Base-by-base conservation (phyloP, 1,140 invertebrate genomes). In the Tetragnatha versicolor region DNA sequence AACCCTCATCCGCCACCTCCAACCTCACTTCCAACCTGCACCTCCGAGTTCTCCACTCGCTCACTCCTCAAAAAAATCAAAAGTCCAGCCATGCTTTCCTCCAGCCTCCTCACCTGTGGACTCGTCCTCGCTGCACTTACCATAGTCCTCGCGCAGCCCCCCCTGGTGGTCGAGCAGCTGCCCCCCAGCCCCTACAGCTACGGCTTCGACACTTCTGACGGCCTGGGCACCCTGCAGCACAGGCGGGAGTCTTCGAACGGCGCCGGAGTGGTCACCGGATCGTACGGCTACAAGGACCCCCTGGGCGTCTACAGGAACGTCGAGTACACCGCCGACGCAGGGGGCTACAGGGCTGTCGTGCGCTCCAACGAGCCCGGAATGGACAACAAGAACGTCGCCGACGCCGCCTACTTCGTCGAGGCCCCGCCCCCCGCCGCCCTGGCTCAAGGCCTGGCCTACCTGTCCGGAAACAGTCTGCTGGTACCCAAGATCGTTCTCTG, bases 391-490 rank as follows among this genome's bases (percentile, higher is more conserved):
- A 75, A 79, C 39, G 37, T 77, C 37, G 81, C 76, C 14, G 80
- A 78, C 39, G 80, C 75, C 88, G 90, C 80, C 88, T 92, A 81
- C 91, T 91, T 45, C 27, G 20, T 60, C 7, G 55, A 73, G 27
- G 25, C 49, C 2, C 51, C 55, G 20, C 69, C 69, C n/a, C 37
- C 39, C 29, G 39, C 37, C 29, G 63, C 22, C 47, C 25, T 66
- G 27, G 63, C 39, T n/a, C 39, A 66, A 29, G 33, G 60, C 17
- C 27, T 58, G 14, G 27, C 53, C 22, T 58, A 58, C 53, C 27
- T 58, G 6, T n/a, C n/a, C n/a, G n/a, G n/a, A n/a, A 58, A 58
- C 14, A 27, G 27, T 58, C 53, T 31, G 14, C 12, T 17, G 27
- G 33, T 31, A 10, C 25, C 53, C 33, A 7, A 31, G 14, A 31